Conservation (phyloP, 92 coral and sea anemone genomes). For the Epizoanthus stellaris region DNA sequence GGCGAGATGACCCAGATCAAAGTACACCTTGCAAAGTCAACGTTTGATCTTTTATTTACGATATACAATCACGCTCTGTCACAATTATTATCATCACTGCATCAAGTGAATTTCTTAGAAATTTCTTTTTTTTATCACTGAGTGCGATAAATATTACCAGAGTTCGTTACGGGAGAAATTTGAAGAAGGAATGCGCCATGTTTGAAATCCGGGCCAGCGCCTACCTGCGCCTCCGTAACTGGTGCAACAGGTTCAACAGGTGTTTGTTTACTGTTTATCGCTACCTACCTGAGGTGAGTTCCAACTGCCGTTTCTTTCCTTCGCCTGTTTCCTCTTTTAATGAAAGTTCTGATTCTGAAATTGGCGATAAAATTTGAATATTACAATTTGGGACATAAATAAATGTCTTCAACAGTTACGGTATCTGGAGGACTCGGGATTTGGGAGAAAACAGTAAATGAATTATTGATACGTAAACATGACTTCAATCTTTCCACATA, state of each 20-base stretch:
- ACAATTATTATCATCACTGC: too few species aligned
- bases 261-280: not conserved
- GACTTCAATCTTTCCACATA: slow-evolving; percentile 71
- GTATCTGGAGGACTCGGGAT: not conserved
- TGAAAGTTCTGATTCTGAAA: slow-evolving; percentile 9
- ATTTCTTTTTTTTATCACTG: too few species aligned
- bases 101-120: not conserved
- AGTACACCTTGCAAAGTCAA: not conserved
- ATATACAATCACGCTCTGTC: not conserved
- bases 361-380: not conserved
- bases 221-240: not conserved
- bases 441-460: slow-evolving; percentile 1
- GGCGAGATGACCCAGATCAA: not conserved
- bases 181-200: not conserved
- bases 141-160: too few species aligned
- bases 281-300: slow-evolving; percentile 2
- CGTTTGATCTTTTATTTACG: not conserved
- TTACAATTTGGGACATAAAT: not conserved
- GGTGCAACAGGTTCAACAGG: slow-evolving; percentile 23
- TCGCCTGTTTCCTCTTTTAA: not conserved
- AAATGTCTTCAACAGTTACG: not conserved
- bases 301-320: not conserved
- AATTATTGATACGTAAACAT: slow-evolving; percentile 59
- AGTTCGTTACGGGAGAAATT: too few species aligned
- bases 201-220: slow-evolving; percentile 44